These are phyloP conservation scores for Donacobius atricapilla DNA, from an alignment of 2,113 vertebrate species.

Conservation along the genomic window DNA sequence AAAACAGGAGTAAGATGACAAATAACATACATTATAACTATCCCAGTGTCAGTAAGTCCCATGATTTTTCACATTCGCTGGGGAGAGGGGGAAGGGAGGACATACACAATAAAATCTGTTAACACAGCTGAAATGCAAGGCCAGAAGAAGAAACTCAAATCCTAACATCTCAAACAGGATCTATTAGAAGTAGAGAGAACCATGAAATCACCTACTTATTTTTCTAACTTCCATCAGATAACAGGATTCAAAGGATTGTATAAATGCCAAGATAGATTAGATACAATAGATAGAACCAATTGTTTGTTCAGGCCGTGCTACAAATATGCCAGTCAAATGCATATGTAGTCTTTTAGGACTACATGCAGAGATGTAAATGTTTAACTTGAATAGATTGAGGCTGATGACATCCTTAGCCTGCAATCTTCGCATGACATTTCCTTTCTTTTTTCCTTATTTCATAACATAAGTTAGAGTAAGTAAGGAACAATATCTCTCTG, in stretches of 20 bases:
- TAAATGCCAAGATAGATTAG: constrained; percentile 61
- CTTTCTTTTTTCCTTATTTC: not conserved
- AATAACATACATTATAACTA: not conserved
- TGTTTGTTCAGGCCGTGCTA: not conserved
- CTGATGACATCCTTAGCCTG: not conserved
- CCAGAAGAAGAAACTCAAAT: constrained; percentile 10
- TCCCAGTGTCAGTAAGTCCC: not conserved
- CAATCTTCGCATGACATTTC: constrained; percentile 22
- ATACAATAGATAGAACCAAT: constrained; percentile 45
- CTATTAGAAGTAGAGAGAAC: constrained; percentile 24
- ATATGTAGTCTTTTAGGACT: constrained; percentile 23
- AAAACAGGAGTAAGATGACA: not conserved
- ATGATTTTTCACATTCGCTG: not conserved
- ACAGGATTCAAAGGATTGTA: constrained; percentile 40
- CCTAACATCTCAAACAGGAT: constrained; percentile 24
- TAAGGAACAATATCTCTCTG: not conserved
- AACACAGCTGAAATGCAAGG: not conserved
- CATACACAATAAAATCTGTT: not conserved
- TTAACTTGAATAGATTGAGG: not conserved
- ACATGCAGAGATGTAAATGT: constrained; percentile 42
- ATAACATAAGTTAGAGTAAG: not conserved
- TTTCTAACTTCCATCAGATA: constrained; percentile 50
- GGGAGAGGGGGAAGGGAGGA: not conserved
- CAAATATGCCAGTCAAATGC: constrained; percentile 35
- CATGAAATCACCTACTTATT: constrained; percentile 58